Conservation (phyloP, 2,888 invertebrate genomes). For the Chrysolina americana region DNA sequence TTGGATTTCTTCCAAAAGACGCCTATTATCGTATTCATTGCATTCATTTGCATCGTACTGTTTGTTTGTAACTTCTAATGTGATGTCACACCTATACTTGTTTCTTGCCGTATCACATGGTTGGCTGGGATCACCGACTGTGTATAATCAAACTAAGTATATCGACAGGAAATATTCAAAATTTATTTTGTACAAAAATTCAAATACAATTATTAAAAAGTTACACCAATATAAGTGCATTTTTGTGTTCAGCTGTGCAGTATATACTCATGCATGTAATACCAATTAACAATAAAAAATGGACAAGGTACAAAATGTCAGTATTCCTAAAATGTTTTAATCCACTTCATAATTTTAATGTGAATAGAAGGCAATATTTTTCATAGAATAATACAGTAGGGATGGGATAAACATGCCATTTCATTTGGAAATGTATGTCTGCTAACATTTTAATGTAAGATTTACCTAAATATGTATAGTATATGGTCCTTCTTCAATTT, state of each 20-base stretch:
- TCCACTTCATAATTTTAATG: constrained; percentile 46
- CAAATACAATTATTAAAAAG: constrained; percentile 60
- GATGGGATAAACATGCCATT: constrained; percentile 37
- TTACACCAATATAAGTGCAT: constrained; percentile 59
- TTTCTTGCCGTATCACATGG: no score
- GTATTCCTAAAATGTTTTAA: constrained; percentile 47
- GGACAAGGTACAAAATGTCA: constrained; percentile 60
- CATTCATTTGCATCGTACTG: no score
- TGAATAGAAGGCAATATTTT: constrained; percentile 55
- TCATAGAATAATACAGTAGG: constrained; percentile 40
- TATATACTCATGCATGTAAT: constrained; percentile 52
- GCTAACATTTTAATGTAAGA: constrained; percentile 21
- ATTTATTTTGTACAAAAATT: constrained; percentile 64
- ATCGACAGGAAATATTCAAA: constrained; percentile 50
- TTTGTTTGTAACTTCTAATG: no score
- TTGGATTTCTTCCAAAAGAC: no score
- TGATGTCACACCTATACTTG: no score
- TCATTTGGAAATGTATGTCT: constrained; percentile 25
- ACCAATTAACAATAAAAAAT: constrained; percentile 53
- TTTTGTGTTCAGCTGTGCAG: constrained; percentile 63
- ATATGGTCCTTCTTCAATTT: constrained; percentile 38
- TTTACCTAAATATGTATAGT: constrained; percentile 34
- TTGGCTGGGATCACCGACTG: not conserved
- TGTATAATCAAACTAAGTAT: not conserved
- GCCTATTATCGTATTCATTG: no score